A percentile compares a stretch with the other conserved stretches of the same genome.
Conservation (phyloP, 2,888 invertebrate species). For the Protonemura montana region DNA sequence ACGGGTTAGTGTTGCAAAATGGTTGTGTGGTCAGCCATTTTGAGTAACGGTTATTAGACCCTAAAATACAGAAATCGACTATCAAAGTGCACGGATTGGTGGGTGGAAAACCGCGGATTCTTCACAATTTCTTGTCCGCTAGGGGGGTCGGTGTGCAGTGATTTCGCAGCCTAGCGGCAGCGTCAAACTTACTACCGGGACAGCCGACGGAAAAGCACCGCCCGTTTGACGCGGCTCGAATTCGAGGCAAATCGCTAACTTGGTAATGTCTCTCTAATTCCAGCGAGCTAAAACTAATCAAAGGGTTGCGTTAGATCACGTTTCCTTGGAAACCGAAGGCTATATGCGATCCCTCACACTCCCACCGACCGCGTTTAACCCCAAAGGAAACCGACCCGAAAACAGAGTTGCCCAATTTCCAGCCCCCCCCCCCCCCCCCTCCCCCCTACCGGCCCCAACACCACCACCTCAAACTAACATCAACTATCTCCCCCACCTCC, state of each 20-base stretch:
- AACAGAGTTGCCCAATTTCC: background rate
- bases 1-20: too few species aligned
- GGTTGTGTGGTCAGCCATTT: too few species aligned
- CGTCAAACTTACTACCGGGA: too few species aligned
- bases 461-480: background rate
- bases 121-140: too few species aligned
- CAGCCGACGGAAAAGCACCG: background rate
- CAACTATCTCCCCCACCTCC: background rate
- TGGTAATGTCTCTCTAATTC: background rate
- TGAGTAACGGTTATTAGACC: too few species aligned
- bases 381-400: slow-evolving; percentile 12
- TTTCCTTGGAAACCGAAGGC: background rate
- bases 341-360: background rate
- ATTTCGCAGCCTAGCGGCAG: too few species aligned
- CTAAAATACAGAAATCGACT: too few species aligned
- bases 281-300: background rate
- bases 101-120: too few species aligned
- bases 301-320: background rate
- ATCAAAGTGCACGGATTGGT: too few species aligned
- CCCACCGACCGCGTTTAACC: background rate
- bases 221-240: background rate
- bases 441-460: background rate
- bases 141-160: too few species aligned
- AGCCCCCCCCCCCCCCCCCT: background rate
- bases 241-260: background rate